A percentile compares a stretch with the other conserved stretches of the same genome.
Evolutionary conservation across 2,797 vertebrate species (phyloP).

Genomic region (Prunella strophiata): DNA sequence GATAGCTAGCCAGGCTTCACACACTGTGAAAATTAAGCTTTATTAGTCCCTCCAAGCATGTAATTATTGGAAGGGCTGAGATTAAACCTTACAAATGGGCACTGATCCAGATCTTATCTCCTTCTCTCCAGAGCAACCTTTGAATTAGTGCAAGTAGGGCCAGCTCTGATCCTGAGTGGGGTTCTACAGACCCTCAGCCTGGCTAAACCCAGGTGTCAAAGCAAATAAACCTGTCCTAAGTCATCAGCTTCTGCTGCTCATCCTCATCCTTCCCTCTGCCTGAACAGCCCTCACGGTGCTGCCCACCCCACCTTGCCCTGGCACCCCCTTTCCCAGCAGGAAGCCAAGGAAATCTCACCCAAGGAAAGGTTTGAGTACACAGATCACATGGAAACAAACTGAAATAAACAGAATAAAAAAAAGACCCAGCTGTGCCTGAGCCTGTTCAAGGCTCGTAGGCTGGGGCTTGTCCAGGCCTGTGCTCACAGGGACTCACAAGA

Average conservation of each 20-base stretch:
- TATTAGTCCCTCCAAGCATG: not conserved
- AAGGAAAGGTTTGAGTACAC: not conserved
- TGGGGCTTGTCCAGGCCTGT: constrained; percentile 46
- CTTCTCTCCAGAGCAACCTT: not conserved
- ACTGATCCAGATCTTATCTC: constrained; percentile 35
- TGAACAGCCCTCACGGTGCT: not conserved
- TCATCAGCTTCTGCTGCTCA: not conserved
- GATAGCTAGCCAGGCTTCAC: not conserved
- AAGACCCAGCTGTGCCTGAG: constrained; percentile 26
- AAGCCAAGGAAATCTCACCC: not conserved
- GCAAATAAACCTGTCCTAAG: not conserved
- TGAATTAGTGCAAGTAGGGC: not conserved
- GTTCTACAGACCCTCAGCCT: not conserved
- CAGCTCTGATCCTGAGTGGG: not conserved
- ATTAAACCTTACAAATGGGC: not conserved
- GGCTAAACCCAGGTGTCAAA: not conserved
- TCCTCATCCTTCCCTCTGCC: not conserved
- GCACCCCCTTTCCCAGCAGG: not conserved
- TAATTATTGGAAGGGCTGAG: not conserved
- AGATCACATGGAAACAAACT: constrained; percentile 29
- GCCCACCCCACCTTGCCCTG: not conserved
- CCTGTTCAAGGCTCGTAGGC: constrained; percentile 31
- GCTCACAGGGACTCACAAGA: constrained; percentile 6
- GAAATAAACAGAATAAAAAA: constrained; percentile 25
- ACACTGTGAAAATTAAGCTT: constrained; percentile 5